These are phyloP conservation scores for Meloidogyne hapla DNA, from an alignment of 1,140 invertebrate genomes.

Conservation along the genomic window DNA sequence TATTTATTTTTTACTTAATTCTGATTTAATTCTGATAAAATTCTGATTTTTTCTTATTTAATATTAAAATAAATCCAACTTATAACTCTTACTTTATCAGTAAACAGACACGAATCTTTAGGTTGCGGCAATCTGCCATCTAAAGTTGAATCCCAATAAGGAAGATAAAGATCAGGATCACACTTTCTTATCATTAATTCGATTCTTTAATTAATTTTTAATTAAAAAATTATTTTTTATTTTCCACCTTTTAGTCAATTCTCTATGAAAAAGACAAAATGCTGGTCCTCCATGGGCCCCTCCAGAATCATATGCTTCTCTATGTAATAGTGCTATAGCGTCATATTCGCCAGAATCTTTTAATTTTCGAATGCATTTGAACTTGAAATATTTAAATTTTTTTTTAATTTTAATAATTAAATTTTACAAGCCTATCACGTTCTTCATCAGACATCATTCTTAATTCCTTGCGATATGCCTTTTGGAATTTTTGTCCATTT, in stretches of 20 bases:
- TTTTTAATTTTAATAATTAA: conserved; percentile 13
- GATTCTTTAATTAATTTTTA: conserved; percentile 6
- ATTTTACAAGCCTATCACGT: background rate
- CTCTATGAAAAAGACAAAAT: conserved; percentile 37
- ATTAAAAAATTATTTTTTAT: too few species aligned
- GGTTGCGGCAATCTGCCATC: background rate
- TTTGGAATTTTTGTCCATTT: conserved; percentile 35
- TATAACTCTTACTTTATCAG: conserved; percentile 48
- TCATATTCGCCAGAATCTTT: conserved; percentile 64
- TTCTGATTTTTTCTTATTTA: background rate
- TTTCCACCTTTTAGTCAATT: conserved; percentile 30
- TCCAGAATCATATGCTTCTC: conserved; percentile 47
- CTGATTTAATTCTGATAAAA: too few species aligned
- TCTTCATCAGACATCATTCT: conserved; percentile 41
- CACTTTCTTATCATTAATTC: conserved; percentile 31
- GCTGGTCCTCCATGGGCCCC: conserved; percentile 35
- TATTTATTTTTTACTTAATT: too few species aligned
- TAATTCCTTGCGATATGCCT: conserved; percentile 49
- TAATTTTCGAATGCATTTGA: conserved; percentile 43
- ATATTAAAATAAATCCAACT: background rate
- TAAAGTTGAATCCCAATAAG: conserved; percentile 20
- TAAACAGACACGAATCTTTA: conserved; percentile 63
- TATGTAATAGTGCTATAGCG: conserved; percentile 46
- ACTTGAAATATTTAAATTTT: conserved; percentile 6
- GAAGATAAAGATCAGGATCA: background rate